Percentiles rank a stretch among this genome's conserved stretches.
Conservation (phyloP, 2,113 vertebrate genomes). For the Melanerpes aurifrons region DNA sequence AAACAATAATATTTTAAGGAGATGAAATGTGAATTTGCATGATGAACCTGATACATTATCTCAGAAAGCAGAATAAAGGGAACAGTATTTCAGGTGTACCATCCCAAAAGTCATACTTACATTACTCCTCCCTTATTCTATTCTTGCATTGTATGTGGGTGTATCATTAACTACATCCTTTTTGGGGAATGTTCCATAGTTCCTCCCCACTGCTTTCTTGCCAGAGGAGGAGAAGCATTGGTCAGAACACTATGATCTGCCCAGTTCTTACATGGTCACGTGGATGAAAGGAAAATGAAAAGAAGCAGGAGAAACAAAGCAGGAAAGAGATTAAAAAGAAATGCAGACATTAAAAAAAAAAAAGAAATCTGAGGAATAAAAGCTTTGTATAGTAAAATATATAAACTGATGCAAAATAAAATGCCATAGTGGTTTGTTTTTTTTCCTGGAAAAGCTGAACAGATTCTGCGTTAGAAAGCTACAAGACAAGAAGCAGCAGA, state of each 20-base stretch:
- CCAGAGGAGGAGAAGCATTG: conserved; percentile 58
- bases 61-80: neutral
- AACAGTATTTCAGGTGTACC: conserved; percentile 12
- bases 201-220: conserved; percentile 62
- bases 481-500: conserved; percentile 29
- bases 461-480: neutral
- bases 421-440: neutral
- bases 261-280: conserved; percentile 55
- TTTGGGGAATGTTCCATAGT: conserved; percentile 31
- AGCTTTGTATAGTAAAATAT: neutral
- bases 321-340: conserved; percentile 49
- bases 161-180: conserved; percentile 66
- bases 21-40: neutral
- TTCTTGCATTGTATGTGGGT: conserved; percentile 50
- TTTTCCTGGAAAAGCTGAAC: conserved; percentile 24
- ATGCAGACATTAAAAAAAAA: neutral
- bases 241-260: conserved; percentile 55
- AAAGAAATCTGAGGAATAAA: conserved; percentile 32
- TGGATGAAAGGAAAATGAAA: conserved; percentile 51
- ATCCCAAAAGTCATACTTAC: conserved; percentile 62
- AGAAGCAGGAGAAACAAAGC: conserved; percentile 34
- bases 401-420: conserved; percentile 33
- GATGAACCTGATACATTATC: neutral
- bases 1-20: neutral
- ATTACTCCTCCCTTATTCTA: conserved; percentile 59